phyloP scores from a whole-genome alignment of 2,113 vertebrate genomes.

The Nesoenas mayeri region DNA sequence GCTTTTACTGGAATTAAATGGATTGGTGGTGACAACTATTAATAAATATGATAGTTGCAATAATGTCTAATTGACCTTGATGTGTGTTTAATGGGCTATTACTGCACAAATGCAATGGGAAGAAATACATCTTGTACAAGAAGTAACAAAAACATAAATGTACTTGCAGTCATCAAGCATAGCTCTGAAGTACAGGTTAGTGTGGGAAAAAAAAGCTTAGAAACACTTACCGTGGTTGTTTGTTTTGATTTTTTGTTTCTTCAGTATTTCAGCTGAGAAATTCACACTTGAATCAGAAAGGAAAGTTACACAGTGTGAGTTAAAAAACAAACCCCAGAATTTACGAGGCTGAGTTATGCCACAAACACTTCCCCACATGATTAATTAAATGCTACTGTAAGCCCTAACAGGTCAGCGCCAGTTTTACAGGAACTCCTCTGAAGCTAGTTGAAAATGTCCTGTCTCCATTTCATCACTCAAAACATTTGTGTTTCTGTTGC shows the following conservation, averaged over 20 bases:
- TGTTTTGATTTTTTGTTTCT: neutral
- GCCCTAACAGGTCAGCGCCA: neutral
- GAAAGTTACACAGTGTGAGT: neutral
- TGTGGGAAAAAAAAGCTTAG: neutral
- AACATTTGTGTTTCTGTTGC: slow-evolving; percentile 11
- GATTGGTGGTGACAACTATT: neutral
- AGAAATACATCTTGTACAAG: neutral
- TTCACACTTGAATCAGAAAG: neutral
- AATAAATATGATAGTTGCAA: neutral
- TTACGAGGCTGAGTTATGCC: neutral
- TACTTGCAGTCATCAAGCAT: neutral
- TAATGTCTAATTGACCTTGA: neutral
- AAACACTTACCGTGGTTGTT: neutral
- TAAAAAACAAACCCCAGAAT: neutral
- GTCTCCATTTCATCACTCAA: slow-evolving; percentile 1
- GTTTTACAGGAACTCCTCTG: neutral
- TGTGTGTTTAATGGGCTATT: neutral
- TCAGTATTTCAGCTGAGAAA: neutral
- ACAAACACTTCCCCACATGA: neutral
- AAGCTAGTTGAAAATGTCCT: neutral
- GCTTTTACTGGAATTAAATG: neutral
- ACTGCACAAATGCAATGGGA: neutral
- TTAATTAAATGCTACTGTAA: neutral
- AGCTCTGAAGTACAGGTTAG: neutral
- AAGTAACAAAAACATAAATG: neutral